phyloP scores from a whole-genome alignment of 1,140 invertebrate genomes.

The Temnothorax nylanderi region DNA sequence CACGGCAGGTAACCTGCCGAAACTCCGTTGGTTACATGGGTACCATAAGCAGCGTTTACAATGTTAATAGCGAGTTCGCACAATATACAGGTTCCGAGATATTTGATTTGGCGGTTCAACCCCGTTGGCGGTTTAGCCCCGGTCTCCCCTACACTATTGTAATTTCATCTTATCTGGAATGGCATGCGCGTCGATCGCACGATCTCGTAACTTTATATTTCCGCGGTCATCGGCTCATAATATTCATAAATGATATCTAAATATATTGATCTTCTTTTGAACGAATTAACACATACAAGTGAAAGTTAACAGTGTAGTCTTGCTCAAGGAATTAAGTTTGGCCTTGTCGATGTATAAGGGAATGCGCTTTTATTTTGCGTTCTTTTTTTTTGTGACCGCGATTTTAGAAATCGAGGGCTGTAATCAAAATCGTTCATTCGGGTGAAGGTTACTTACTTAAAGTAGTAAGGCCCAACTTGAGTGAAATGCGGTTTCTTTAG shows the following conservation, averaged over 20 bases:
- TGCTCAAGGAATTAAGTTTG: not conserved
- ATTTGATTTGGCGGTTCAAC: too few species aligned
- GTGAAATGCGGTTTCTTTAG: slow-evolving; percentile 85
- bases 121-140: too few species aligned
- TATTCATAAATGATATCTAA: not conserved
- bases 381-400: not conserved
- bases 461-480: slow-evolving; percentile 90
- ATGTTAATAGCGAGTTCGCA: too few species aligned
- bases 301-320: not conserved
- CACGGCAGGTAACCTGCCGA: too few species aligned
- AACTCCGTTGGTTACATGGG: too few species aligned
- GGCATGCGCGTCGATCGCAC: not conserved
- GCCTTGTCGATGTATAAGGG: not conserved
- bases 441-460: slow-evolving; percentile 81
- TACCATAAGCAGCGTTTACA: too few species aligned
- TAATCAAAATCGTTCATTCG: not conserved
- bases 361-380: not conserved
- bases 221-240: not conserved
- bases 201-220: not conserved
- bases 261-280: not conserved
- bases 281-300: not conserved
- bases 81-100: too few species aligned
- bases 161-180: not conserved
- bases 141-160: not conserved
- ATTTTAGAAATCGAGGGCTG: not conserved